Evolutionary conservation across 2,113 vertebrate species (phyloP).

Genomic region (Gallinago jamesoni): DNA sequence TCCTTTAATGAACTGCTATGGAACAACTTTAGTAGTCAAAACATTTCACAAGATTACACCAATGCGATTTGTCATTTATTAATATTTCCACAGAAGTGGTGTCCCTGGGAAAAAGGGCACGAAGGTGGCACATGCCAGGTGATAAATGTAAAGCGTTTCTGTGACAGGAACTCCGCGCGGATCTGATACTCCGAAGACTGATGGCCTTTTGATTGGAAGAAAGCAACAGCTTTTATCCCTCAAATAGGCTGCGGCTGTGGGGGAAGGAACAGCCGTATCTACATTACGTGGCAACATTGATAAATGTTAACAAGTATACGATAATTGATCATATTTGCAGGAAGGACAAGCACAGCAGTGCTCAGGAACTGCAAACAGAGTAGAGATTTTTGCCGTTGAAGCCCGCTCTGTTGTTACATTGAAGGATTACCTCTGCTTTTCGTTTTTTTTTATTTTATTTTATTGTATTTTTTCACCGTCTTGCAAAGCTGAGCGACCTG

Average conservation of each 20-base stretch:
- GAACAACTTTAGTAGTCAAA: slow-evolving; percentile 80
- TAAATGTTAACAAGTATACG: slow-evolving; percentile 8
- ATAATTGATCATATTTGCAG: slow-evolving; percentile 37
- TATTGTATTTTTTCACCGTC: neutral
- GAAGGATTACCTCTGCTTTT: neutral
- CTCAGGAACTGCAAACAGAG: neutral
- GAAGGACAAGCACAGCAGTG: neutral
- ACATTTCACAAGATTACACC: slow-evolving; percentile 77
- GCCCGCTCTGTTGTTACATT: neutral
- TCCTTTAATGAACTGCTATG: slow-evolving; percentile 81
- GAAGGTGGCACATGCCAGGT: slow-evolving; percentile 43
- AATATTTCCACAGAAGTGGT: slow-evolving; percentile 65
- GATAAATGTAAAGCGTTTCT: slow-evolving; percentile 56
- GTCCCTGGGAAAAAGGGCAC: slow-evolving; percentile 66
- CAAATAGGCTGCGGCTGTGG: neutral
- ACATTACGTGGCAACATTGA: slow-evolving; percentile 3
- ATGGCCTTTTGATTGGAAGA: slow-evolving; percentile 44
- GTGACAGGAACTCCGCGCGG: neutral
- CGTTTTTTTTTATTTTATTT: too few relatives aligned
- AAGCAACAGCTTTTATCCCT: slow-evolving; percentile 45
- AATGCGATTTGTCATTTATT: slow-evolving; percentile 73
- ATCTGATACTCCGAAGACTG: slow-evolving; percentile 22
- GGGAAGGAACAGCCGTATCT: slow-evolving; percentile 38
- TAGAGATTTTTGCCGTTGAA: neutral
- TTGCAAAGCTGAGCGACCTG: neutral